phyloP scores from a whole-genome alignment of 2,113 vertebrate species.

The Osmerus mordax region DNA sequence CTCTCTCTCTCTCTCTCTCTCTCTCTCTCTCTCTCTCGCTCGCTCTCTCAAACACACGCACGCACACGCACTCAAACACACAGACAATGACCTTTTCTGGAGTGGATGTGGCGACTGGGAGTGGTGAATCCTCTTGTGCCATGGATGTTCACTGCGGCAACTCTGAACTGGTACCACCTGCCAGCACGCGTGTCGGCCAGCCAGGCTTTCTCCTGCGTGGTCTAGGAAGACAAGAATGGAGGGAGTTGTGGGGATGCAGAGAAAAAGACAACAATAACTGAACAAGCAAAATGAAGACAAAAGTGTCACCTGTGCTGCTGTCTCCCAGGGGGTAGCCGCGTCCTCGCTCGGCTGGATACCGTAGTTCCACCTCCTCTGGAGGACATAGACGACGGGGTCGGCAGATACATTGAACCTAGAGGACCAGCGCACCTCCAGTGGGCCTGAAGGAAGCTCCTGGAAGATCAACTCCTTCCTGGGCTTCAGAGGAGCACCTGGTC shows the following conservation, averaged over 20 bases:
- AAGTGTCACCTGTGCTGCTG: constrained; percentile 77
- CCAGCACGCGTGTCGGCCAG: constrained; percentile 77
- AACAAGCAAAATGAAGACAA: not conserved
- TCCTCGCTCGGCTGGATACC: constrained; percentile 92
- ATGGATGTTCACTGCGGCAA: constrained; percentile 85
- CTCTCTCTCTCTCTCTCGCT: not conserved
- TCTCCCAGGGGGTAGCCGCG: constrained; percentile 81
- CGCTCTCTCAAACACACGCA: not conserved
- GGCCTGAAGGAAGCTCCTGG: constrained; percentile 73
- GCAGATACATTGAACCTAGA: constrained; percentile 89
- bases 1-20: not conserved
- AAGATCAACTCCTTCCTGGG: constrained; percentile 86
- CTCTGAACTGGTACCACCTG: constrained; percentile 93
- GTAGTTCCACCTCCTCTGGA: constrained; percentile 89
- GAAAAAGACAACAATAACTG: not conserved
- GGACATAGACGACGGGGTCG: constrained; percentile 84
- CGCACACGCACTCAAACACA: not conserved
- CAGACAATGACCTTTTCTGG: constrained; percentile 78
- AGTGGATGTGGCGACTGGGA: constrained; percentile 87
- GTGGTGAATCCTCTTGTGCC: constrained; percentile 89
- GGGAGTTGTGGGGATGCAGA: not conserved
- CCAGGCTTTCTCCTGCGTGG: constrained; percentile 75
- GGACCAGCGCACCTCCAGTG: constrained; percentile 84
- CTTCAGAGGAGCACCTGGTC: constrained; percentile 84
- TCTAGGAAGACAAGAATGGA: constrained; percentile 62